Evolutionary conservation across 2,888 invertebrate species (phyloP), one percentile per base, ranked within the genome.

Genomic region (Lasioglossum lativentre): DNA sequence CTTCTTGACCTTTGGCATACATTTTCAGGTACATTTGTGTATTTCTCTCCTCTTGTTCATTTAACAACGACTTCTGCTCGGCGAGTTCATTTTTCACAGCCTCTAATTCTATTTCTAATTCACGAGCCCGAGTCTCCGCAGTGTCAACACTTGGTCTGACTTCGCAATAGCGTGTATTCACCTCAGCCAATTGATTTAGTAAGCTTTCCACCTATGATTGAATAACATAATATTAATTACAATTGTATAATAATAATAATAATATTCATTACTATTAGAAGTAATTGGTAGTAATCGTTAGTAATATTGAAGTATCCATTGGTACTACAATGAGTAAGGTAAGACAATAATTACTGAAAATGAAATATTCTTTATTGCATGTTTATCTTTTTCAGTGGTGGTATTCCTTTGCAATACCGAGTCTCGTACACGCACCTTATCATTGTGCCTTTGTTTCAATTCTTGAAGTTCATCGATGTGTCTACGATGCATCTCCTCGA

Each of bases 1-100:
- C 97, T 94, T 97, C 97, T 92, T 97, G 97, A 47, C 97, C 98
- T 95, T 98, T 97, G 92, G 97, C 97, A 95, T 97, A 98, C 97
- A 98, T 97, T 95, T 98, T 97, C 94, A 98, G 96, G 95, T 98
- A 98, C 95, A 97, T 96, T 92, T 97, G 96, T 92, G 97, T 97
- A 92, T 98, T 97, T 89, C 97, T 96, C 90, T 96, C 96, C 91
- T 98, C 97, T 87, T 97, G 97, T 76, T 97, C 97, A 84, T 96
- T 96, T 47, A 98, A 82, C 34, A 94, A 87, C 42, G 90, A 96
- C 91, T 97, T 97, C 86, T 97, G 97, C 85, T 97, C 97, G 79
- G 96, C 95, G 63, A 98, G 95, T 91, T 97, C 97, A 81, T 96
- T 96, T 93, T 97, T 97, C 76, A 97, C 96, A 84, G 97, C 96